Base-by-base conservation (phyloP, 2,113 vertebrate genomes). In the Stictonetta naevosa region DNA sequence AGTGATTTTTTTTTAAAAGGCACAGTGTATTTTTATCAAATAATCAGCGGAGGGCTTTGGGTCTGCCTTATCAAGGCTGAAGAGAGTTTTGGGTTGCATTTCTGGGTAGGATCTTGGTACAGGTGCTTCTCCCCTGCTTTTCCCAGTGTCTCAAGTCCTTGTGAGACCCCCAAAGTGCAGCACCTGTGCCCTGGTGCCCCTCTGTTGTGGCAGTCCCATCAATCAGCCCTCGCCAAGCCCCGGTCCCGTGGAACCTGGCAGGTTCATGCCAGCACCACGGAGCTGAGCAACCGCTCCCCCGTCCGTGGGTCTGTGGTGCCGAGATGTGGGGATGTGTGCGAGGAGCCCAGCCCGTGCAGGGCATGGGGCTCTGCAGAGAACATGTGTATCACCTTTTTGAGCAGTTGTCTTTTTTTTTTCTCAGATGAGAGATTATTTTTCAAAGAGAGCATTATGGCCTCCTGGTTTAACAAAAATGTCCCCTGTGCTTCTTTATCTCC, bases 101-200 rank as follows among this genome's bases (percentile, higher is more conserved):
- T 53, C 3, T 1, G 25, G 79, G 48, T 34, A 64, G 38, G 20
- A 59, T 15, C 0, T 0, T 34, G 58, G 23, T 14, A 18, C 0
- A 0, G 36, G 8, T 4, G 10, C 50, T 77, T 68, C 26, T 83
- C n/a, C 58, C 28, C 50, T 6, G 0, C 0, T 58, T 58, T 46
- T 48, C 23, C 23, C 0, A 3, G 11, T 34, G 20, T 85, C 66
- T 68, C 2, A 1, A 10, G 9, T 60, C 84, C 62, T 85, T 55
- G 0, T 0, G 10, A 16, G 10, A 4, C 38, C 19, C 20, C 18
- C 29, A 5, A 4, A 55, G 25, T 10, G 23, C 2, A 0, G 34
- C 0, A 4, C 42, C 36, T 1, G 8, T 56, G 63, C 17, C 28
- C 31, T 3, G 22, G 56, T 31, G 52, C 33, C 44, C 5, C 62